These are phyloP conservation scores for Spialia ferax DNA, from an alignment of 2,888 invertebrate species.

Conservation along the genomic window DNA sequence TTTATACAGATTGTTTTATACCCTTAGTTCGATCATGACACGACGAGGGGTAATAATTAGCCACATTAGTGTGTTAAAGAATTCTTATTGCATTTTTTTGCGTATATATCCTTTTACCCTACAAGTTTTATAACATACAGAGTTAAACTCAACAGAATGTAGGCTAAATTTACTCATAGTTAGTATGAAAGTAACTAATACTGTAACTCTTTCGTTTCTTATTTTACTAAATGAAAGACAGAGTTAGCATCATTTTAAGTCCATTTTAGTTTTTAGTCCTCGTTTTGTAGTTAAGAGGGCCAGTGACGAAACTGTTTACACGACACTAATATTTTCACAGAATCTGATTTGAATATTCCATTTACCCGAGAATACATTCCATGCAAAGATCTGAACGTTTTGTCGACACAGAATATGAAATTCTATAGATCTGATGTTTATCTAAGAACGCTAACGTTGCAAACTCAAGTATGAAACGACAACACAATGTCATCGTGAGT, in stretches of 20 bases:
- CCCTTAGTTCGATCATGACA: not conserved
- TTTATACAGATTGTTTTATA: not conserved
- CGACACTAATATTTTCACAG: not conserved
- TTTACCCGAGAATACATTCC: not conserved
- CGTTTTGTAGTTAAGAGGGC: no score
- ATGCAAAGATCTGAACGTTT: not conserved
- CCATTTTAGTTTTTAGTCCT: no score
- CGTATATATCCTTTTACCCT: not conserved
- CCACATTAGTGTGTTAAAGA: not conserved
- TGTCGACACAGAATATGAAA: constrained; percentile 10
- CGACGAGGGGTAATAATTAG: not conserved
- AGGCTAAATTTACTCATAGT: no score
- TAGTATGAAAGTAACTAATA: no score
- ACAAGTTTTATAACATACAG: not conserved
- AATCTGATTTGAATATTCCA: not conserved
- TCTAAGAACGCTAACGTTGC: constrained; percentile 22
- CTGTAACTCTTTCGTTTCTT: no score
- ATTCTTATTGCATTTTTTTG: not conserved
- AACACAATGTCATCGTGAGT: constrained; percentile 30
- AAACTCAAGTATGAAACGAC: constrained; percentile 14
- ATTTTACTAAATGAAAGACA: no score
- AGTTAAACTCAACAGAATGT: no score
- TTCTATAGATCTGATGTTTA: constrained; percentile 29
- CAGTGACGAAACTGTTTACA: not conserved
- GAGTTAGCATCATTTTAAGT: no score